A percentile compares a stretch with the other conserved stretches of the same genome.
Evolutionary conservation across 1,140 invertebrate species (phyloP).

Genomic region (Melitaea cinxia): DNA sequence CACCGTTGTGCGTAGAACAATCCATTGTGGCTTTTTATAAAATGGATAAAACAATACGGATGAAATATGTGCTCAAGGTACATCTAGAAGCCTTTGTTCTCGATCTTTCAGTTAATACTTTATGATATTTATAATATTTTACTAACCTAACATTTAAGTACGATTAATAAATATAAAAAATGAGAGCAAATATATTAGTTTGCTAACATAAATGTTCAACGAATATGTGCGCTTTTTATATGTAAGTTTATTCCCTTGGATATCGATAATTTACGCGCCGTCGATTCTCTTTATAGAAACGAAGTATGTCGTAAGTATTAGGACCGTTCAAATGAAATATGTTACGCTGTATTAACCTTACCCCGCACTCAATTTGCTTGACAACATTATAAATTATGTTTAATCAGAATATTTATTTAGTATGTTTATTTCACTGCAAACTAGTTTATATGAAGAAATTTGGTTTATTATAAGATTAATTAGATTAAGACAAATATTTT

Average conservation of each 20-base stretch:
- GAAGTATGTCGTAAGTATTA: slow-evolving; percentile 54
- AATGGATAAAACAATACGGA: slow-evolving; percentile 37
- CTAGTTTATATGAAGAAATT: too few relatives aligned
- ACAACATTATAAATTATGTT: slow-evolving; percentile 9
- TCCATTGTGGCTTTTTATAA: slow-evolving; percentile 43
- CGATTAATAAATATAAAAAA: background rate
- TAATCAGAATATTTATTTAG: background rate
- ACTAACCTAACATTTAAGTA: too few relatives aligned
- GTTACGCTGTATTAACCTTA: slow-evolving; percentile 36
- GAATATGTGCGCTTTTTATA: slow-evolving; percentile 31
- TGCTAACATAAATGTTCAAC: background rate
- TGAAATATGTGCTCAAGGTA: slow-evolving; percentile 36
- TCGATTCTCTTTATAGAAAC: slow-evolving; percentile 62
- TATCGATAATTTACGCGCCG: slow-evolving; percentile 57
- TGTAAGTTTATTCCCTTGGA: slow-evolving; percentile 51
- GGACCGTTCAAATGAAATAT: slow-evolving; percentile 43
- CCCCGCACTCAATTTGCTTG: slow-evolving; percentile 20
- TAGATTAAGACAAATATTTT: slow-evolving; percentile 4
- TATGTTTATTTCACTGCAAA: too few relatives aligned
- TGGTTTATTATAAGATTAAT: slow-evolving; percentile 6
- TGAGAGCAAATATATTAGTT: slow-evolving; percentile 4
- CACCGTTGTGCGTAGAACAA: slow-evolving; percentile 40
- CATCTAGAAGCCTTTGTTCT: slow-evolving; percentile 17
- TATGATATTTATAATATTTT: too few relatives aligned
- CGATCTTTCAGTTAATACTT: slow-evolving; percentile 2